These are phyloP conservation scores for Phaethornis superciliosus DNA, from an alignment of 2,113 vertebrate genomes.

Conservation along the genomic window DNA sequence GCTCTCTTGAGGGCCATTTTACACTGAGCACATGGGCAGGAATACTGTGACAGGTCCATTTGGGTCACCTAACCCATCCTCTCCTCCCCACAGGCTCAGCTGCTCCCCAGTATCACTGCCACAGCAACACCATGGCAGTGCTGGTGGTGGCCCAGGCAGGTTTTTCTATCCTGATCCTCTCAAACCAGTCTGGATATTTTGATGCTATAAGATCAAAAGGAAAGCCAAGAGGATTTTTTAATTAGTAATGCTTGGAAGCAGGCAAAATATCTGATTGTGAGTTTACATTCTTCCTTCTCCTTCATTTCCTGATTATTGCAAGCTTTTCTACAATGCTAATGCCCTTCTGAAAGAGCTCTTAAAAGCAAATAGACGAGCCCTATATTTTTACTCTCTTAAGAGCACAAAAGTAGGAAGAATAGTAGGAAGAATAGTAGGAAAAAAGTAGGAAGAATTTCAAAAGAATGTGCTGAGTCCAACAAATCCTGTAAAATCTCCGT, in stretches of 20 bases:
- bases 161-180: too few relatives aligned
- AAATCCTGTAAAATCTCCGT: not conserved
- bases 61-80: too few relatives aligned
- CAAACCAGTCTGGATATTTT: too few relatives aligned
- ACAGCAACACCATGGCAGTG: too few relatives aligned
- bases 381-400: not conserved
- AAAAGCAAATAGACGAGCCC: not conserved
- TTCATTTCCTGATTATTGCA: conserved; percentile 20
- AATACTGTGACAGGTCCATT: too few relatives aligned
- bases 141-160: too few relatives aligned
- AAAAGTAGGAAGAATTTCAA: not conserved
- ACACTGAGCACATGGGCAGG: too few relatives aligned
- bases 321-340: not conserved
- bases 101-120: too few relatives aligned
- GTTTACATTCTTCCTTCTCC: not conserved
- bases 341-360: not conserved
- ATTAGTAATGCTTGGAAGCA: not conserved
- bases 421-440: too few relatives aligned
- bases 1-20: too few relatives aligned
- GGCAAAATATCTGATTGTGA: not conserved
- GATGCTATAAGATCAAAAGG: not conserved
- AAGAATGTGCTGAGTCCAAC: not conserved
- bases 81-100: too few relatives aligned
- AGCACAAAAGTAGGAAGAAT: not conserved
- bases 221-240: not conserved